Percentiles rank a stretch among this genome's conserved stretches.
phyloP scores from a whole-genome alignment of 92 coral and sea anemone species.

The Palythoa grandis region DNA sequence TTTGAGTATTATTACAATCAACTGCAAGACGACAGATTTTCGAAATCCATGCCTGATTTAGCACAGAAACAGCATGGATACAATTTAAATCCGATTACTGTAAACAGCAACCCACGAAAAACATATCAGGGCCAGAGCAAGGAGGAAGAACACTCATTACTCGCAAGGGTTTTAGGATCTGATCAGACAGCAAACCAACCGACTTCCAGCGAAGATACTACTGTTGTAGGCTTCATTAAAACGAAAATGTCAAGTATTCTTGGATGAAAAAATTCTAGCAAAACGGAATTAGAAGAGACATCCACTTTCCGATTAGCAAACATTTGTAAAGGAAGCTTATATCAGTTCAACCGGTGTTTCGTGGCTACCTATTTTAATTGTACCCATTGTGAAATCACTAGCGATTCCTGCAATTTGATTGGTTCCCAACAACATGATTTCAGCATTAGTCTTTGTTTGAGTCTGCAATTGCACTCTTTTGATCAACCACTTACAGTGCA shows the following conservation, averaged over 20 bases:
- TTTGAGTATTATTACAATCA: constrained; percentile 45
- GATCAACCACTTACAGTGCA: too few species aligned
- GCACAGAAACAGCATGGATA: constrained; percentile 2
- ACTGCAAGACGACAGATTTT: constrained; percentile 32
- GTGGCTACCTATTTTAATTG: too few species aligned
- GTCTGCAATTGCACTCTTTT: too few species aligned
- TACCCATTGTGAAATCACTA: too few species aligned
- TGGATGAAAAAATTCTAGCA: constrained; percentile 24
- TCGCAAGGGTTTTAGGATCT: constrained; percentile 52
- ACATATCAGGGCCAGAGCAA: constrained; percentile 22
- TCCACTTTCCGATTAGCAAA: background rate
- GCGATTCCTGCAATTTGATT: too few species aligned
- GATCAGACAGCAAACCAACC: constrained; percentile 41
- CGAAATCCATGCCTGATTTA: constrained; percentile 48
- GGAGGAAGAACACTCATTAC: constrained; percentile 42
- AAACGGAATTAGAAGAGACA: background rate
- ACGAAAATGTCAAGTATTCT: constrained; percentile 69
- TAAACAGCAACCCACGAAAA: background rate
- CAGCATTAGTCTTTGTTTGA: too few species aligned
- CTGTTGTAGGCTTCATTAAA: constrained; percentile 73
- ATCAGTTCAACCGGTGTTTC: too few species aligned
- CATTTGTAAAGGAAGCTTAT: too few species aligned
- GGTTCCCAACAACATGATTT: too few species aligned
- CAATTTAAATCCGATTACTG: background rate
- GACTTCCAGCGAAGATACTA: constrained; percentile 47